A percentile compares a stretch with the other conserved stretches of the same genome.
Evolutionary conservation across 2,888 invertebrate genomes (phyloP).

Genomic region (Pammene aurita): DNA sequence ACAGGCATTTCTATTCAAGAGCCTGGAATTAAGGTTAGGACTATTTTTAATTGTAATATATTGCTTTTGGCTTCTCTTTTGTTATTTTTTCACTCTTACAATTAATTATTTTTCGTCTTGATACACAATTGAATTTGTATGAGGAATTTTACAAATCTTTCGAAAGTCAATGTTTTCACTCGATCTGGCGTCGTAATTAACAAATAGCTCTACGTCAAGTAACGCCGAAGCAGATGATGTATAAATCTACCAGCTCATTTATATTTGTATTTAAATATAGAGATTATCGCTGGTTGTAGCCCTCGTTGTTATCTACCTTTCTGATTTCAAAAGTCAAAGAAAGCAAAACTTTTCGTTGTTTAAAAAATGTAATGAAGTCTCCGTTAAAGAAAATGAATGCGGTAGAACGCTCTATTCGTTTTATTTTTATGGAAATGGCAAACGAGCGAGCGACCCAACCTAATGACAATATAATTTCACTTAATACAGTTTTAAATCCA

Average conservation of each 20-base stretch:
- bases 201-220: neutral
- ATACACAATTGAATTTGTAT: too few species aligned
- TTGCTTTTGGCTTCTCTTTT: neutral
- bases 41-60: neutral
- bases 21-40: neutral
- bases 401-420: slow-evolving; percentile 27
- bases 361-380: slow-evolving; percentile 21
- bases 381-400: slow-evolving; percentile 25
- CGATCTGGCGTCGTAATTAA: neutral
- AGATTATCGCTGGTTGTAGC: neutral
- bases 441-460: slow-evolving; percentile 38
- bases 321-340: neutral
- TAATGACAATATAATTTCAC: slow-evolving; percentile 43
- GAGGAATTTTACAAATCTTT: too few species aligned
- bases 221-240: neutral
- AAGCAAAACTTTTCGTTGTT: slow-evolving; percentile 8
- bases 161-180: neutral
- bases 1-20: neutral
- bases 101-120: too few species aligned
- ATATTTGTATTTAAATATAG: neutral
- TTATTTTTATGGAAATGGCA: slow-evolving; percentile 41
- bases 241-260: neutral
- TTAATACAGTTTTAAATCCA: slow-evolving; percentile 42
- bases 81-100: neutral
- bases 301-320: neutral